A percentile compares a stretch with the other conserved stretches of the same genome.
Conservation (phyloP, 2,113 vertebrate species). For the Sitta europaea region DNA sequence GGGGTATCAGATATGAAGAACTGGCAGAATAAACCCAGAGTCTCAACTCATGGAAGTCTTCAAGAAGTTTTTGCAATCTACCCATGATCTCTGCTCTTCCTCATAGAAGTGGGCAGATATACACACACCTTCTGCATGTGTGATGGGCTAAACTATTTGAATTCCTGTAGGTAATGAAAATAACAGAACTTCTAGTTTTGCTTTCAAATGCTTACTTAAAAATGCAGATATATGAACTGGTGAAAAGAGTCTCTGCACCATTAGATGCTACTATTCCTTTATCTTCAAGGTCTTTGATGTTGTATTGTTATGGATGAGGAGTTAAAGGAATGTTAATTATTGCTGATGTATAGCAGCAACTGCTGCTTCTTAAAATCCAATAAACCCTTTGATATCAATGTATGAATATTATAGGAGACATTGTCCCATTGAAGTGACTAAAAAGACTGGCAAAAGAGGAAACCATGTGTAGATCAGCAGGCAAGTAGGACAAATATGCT, state of each 20-base stretch:
- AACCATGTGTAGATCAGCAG: neutral
- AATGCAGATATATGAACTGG: neutral
- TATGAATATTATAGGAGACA: neutral
- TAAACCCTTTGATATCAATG: neutral
- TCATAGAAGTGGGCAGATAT: neutral
- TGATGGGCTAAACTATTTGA: neutral
- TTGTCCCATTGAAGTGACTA: neutral
- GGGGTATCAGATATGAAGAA: neutral
- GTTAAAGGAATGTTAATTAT: conserved; percentile 4
- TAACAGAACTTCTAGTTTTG: neutral
- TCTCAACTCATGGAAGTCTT: neutral
- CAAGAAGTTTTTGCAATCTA: neutral
- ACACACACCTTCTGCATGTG: neutral
- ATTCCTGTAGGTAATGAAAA: neutral
- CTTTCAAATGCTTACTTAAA: neutral
- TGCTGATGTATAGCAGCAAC: neutral
- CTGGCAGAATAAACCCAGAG: neutral
- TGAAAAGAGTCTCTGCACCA: neutral
- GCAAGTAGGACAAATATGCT: neutral
- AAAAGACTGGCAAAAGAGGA: neutral
- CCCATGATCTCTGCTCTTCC: neutral
- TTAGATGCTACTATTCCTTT: neutral
- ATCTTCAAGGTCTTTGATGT: neutral
- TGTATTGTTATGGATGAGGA: neutral
- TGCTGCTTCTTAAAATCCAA: neutral